Evolutionary conservation across 2,888 invertebrate species (phyloP), one percentile per base, ranked within the genome.

Genomic region (Nephrotoma flavescens): DNA sequence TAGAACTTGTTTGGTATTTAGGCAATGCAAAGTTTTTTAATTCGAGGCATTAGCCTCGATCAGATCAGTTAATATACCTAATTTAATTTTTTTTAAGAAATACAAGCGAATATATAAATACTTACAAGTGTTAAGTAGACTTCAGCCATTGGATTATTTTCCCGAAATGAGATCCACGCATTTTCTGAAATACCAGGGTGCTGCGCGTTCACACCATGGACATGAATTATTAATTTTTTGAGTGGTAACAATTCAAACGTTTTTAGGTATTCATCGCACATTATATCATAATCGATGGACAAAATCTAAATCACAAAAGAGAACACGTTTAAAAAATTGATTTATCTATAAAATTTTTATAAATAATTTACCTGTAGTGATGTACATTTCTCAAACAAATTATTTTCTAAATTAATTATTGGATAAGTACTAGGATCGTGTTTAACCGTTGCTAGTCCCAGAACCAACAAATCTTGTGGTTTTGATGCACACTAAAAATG

Each of bases 381-480:
- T 87, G 91, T 91, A 89, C 95, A 95, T 86, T 93, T 92, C 88
- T 92, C 92, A 88, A 96, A 93, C 88, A 93, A 90, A 86, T 92
- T 90, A 86, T 93, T 92, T 89, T 94, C 92, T 88, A 91, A 88
- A 87, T 89, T 92, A 87, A 91, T 90, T 86, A 95, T 92, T 86
- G 93, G 92, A 91, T 95, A 95, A 89, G 93, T 93, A 89, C 94
- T 93, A 87, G 95, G 95, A 92, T 95, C 94, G 90, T 95, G 95
- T 91, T 95, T 96, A 44, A 96, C 93, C 86, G 95, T 95, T 88
- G 95, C 95, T 88, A 96, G 91, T 89, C 95, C 95, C 83, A 96
- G 92, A 88, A 93, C 92, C 87, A 93, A 92, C 86, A 96, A 90
- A 87, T 93, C 93, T 88, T 93, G 92, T 85, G 94, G 92, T 88